Percentiles rank a stretch among this genome's conserved stretches.
These are phyloP conservation scores for Hydropotes inermis DNA, from an alignment of 2,113 vertebrate species.

Conservation along the genomic window DNA sequence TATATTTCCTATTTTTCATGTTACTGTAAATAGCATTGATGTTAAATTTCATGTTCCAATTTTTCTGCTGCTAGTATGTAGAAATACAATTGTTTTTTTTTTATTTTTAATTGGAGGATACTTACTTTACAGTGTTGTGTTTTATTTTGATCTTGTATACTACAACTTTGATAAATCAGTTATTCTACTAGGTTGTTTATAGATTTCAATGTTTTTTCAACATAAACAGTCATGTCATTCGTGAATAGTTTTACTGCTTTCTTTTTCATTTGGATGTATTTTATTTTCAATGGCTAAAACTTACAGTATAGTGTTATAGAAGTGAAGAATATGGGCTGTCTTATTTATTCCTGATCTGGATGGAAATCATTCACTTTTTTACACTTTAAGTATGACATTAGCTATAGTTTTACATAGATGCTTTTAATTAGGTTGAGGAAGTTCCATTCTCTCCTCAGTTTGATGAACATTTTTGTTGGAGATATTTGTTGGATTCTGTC, in stretches of 20 bases:
- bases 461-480: background rate
- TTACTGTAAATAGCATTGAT: background rate
- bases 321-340: background rate
- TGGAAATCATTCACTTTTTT: background rate
- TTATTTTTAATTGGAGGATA: no score
- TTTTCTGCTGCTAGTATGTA: background rate
- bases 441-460: background rate
- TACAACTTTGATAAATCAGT: background rate
- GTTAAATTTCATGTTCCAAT: background rate
- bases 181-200: background rate
- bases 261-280: background rate
- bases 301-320: background rate
- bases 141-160: background rate
- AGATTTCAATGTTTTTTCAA: background rate
- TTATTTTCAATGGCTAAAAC: background rate
- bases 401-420: background rate
- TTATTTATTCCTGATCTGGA: background rate
- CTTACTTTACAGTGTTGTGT: no score
- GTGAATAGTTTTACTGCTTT: background rate
- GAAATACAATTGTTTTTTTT: background rate
- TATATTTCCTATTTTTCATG: background rate
- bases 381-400: background rate
- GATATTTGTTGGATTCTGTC: background rate
- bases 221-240: background rate
- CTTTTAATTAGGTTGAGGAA: background rate